Evolutionary conservation across 2,797 vertebrate species (phyloP).

Genomic region (Microctenopoma steveboyesi): DNA sequence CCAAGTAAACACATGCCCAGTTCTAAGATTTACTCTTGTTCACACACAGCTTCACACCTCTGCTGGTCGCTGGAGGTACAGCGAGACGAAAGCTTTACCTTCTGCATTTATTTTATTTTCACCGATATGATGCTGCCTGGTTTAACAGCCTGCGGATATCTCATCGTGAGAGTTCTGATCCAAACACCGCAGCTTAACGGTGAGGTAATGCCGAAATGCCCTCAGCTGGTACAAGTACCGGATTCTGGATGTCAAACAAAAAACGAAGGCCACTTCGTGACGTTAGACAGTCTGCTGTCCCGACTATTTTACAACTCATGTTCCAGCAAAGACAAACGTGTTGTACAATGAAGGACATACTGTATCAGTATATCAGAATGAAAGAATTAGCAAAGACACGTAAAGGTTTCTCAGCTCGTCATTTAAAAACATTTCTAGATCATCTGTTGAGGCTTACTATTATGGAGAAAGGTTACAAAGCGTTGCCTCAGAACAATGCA

Average conservation of each 20-base stretch:
- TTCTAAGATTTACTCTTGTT: constrained; percentile 41
- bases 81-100: constrained; percentile 7
- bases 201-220: constrained; percentile 19
- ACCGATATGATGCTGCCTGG: constrained; percentile 7
- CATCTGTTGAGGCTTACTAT: constrained; percentile 20
- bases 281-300: background rate
- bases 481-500: constrained; percentile 58
- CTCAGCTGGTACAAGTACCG: constrained; percentile 17
- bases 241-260: constrained; percentile 10
- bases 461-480: constrained; percentile 36
- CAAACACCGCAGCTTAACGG: constrained; percentile 23
- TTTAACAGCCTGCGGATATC: constrained; percentile 11
- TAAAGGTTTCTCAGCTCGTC: background rate
- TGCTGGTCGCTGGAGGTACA: constrained; percentile 23
- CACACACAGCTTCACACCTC: constrained; percentile 57
- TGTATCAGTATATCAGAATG: background rate
- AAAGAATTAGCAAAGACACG: background rate
- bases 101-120: constrained; percentile 23
- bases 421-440: constrained; percentile 18
- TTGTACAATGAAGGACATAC: background rate
- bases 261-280: background rate
- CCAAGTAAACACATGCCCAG: constrained; percentile 57
- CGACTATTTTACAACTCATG: background rate
- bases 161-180: constrained; percentile 27
- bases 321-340: background rate